Conservation (phyloP, 2,113 vertebrate genomes). For the Narcine bancroftii region DNA sequence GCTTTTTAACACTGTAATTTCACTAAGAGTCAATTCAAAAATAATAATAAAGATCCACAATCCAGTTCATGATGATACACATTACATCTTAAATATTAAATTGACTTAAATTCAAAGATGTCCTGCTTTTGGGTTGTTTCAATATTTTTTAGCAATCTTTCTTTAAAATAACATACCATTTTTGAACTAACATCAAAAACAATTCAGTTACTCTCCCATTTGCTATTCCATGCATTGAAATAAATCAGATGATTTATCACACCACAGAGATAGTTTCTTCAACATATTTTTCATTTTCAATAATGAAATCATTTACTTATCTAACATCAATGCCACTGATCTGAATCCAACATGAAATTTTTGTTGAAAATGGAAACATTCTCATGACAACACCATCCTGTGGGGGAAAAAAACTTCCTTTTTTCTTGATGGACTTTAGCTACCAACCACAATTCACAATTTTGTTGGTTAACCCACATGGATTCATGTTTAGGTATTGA, state of each 20-base stretch:
- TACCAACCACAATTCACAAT: background rate
- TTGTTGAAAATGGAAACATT: background rate
- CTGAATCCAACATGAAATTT: background rate
- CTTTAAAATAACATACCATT: background rate
- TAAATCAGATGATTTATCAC: background rate
- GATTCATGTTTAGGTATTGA: background rate
- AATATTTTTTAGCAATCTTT: background rate
- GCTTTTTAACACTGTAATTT: background rate
- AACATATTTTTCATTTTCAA: background rate
- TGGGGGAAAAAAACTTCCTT: background rate
- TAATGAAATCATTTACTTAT: background rate
- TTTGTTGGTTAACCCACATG: background rate
- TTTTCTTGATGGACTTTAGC: background rate
- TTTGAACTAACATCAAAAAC: background rate
- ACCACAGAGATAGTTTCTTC: background rate
- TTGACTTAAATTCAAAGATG: background rate
- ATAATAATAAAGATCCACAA: background rate
- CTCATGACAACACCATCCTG: background rate
- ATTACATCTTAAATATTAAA: background rate
- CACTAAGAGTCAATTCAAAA: background rate
- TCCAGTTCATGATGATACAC: background rate
- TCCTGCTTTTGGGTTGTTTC: background rate
- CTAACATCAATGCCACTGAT: background rate
- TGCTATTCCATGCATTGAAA: background rate
- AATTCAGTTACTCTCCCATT: conserved; percentile 7